Evolutionary conservation across 2,113 vertebrate species (phyloP).

Genomic region (Entomyzon cyanotis): DNA sequence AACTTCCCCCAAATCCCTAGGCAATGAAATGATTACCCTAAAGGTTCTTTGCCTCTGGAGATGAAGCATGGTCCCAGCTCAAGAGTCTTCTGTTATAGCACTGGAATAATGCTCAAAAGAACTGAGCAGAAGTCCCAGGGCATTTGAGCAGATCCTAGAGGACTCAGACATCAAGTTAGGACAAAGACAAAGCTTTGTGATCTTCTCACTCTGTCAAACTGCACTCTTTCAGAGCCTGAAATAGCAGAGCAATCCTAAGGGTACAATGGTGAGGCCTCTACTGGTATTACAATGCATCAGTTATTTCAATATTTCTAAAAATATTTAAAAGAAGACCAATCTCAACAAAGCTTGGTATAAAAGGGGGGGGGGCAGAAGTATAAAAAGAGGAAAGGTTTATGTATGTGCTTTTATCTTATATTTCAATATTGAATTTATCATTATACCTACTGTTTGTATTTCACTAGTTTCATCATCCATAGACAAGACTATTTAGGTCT

Average conservation of each 20-base stretch:
- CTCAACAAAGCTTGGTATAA: not conserved
- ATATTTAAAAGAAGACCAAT: constrained; percentile 25
- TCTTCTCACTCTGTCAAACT: constrained; percentile 25
- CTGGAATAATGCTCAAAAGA: constrained; percentile 10
- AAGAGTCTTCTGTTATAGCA: not conserved
- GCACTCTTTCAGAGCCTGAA: constrained; percentile 17
- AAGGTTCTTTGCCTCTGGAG: constrained; percentile 31
- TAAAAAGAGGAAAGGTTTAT: not conserved
- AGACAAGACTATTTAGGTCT: not conserved
- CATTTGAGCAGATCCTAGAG: constrained; percentile 11
- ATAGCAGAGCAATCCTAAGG: constrained; percentile 30
- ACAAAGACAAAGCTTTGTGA: constrained; percentile 44
- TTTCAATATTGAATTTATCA: not conserved
- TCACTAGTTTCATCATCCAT: not conserved
- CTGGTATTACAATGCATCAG: constrained; percentile 16
- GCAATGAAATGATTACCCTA: constrained; percentile 22
- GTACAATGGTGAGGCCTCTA: not conserved
- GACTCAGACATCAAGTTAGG: constrained; percentile 30
- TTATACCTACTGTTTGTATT: not conserved
- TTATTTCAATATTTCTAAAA: constrained; percentile 56
- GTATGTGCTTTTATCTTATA: not conserved
- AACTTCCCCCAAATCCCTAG: not conserved
- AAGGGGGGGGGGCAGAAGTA: not conserved
- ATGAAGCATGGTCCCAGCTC: not conserved
- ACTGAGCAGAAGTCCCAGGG: not conserved